Evolutionary conservation across 2,797 vertebrate genomes (phyloP).

Genomic region (Onychomys leucogaster): DNA sequence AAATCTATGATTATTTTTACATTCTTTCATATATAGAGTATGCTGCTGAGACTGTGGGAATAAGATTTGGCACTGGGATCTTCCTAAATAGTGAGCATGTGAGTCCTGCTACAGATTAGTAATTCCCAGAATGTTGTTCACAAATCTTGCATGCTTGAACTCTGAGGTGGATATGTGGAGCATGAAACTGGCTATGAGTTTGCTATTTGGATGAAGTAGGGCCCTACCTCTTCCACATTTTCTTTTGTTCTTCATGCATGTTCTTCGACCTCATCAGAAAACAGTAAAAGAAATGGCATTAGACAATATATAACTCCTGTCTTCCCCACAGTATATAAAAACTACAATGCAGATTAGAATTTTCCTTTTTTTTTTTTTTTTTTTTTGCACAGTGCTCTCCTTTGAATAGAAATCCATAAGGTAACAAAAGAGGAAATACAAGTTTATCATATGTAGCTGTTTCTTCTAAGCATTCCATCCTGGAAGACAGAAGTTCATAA

Average conservation of each 20-base stretch:
- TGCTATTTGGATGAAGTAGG: neutral
- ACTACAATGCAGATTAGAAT: neutral
- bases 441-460: neutral
- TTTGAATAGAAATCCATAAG: conserved; percentile 8
- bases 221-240: neutral
- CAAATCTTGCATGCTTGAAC: conserved; percentile 18
- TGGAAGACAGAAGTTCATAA: neutral
- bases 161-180: neutral
- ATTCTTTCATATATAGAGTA: neutral
- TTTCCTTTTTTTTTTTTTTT: no score
- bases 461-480: neutral
- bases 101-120: neutral
- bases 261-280: conserved; percentile 38
- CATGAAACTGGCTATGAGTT: neutral
- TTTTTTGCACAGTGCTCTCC: conserved; percentile 23
- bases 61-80: neutral
- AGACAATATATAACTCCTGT: neutral
- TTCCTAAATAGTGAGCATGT: conserved; percentile 1
- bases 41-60: neutral
- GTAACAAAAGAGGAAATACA: neutral
- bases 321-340: neutral
- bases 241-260: neutral
- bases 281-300: conserved; percentile 5
- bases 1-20: neutral
- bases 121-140: conserved; percentile 11